phyloP scores from a whole-genome alignment of 2,113 vertebrate genomes.

The Tyto alba region DNA sequence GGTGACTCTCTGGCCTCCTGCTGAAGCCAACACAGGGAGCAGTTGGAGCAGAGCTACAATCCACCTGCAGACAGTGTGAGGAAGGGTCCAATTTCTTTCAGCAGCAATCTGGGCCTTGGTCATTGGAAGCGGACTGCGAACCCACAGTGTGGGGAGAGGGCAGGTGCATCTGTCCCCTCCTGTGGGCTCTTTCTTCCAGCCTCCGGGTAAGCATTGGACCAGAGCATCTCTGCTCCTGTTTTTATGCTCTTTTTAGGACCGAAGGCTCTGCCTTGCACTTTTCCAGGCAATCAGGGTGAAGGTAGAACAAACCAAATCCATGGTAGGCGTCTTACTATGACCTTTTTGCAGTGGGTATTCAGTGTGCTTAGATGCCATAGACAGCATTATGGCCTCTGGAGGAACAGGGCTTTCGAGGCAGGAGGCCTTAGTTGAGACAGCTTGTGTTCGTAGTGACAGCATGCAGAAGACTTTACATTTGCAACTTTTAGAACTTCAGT shows the following conservation, averaged over 20 bases:
- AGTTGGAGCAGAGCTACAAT: neutral
- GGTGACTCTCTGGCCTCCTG: neutral
- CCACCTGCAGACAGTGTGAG: neutral
- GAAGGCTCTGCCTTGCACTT: neutral
- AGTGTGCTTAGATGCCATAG: too few relatives aligned
- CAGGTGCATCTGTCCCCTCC: rapidly evolving
- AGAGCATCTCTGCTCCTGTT: neutral
- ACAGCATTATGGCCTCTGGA: neutral
- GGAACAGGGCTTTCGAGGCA: neutral
- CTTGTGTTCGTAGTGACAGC: neutral
- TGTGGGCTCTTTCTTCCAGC: rapidly evolving
- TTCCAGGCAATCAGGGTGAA: neutral
- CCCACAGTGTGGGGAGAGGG: neutral
- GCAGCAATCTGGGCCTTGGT: rapidly evolving
- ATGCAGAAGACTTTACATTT: neutral
- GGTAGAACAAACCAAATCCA: neutral
- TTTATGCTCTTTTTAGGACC: neutral
- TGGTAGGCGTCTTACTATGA: neutral
- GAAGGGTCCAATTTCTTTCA: neutral
- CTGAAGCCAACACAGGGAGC: neutral
- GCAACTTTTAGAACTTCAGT: neutral
- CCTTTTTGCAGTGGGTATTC: neutral
- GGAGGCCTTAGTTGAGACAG: neutral
- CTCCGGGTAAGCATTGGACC: rapidly evolving
- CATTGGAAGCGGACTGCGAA: neutral